phyloP scores from a whole-genome alignment of 1,140 invertebrate species.

The Drosophila neocordata region DNA sequence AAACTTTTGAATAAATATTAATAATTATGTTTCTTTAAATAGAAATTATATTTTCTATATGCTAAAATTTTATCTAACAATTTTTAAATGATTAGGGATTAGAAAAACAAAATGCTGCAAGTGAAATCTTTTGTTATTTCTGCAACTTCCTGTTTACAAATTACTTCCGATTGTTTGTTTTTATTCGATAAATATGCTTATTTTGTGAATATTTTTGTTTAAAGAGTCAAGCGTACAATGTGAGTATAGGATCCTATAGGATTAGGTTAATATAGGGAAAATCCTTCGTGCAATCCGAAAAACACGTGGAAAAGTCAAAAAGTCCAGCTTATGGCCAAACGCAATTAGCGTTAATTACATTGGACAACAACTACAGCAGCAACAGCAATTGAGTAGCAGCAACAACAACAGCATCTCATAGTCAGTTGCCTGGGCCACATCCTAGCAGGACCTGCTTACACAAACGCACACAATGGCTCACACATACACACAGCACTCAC shows the following conservation, averaged over 20 bases:
- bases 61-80: no score
- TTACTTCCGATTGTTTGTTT: conserved; percentile 54
- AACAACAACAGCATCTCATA: conserved; percentile 20
- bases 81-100: no score
- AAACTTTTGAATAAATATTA: no score
- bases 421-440: conserved; percentile 2
- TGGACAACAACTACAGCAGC: conserved; percentile 43
- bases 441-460: conserved; percentile 16
- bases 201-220: conserved; percentile 35
- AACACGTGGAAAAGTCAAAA: conserved; percentile 79
- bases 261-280: conserved; percentile 61
- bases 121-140: background rate
- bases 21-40: no score
- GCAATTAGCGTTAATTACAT: conserved; percentile 76
- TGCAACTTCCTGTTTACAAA: background rate
- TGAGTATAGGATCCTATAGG: conserved; percentile 21
- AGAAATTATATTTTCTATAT: no score
- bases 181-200: conserved; percentile 40
- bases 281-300: conserved; percentile 62
- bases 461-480: conserved; percentile 18
- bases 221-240: conserved; percentile 65
- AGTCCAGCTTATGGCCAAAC: conserved; percentile 70
- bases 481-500: conserved; percentile 3
- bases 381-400: background rate
- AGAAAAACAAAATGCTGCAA: background rate